Evolutionary conservation across 2,797 vertebrate species (phyloP), one percentile per base, ranked within the genome.

Genomic region (Acestrorhynchus altus): DNA sequence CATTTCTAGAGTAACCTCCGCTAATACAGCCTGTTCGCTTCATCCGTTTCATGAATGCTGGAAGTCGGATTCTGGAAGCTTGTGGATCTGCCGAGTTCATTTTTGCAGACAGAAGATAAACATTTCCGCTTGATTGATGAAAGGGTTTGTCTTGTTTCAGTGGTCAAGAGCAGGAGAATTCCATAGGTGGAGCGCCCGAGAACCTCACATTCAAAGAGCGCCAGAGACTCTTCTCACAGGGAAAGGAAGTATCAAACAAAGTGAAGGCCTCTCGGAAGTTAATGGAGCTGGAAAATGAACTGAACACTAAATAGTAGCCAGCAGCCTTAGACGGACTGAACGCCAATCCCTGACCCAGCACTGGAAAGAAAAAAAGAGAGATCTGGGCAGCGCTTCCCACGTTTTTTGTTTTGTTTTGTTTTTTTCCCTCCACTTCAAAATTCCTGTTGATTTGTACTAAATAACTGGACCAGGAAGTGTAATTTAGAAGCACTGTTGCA

Each of bases 161-260:
- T 90, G 96, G 96, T 90, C 96, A 95, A 81, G 97, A 97, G 77
- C 88, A 94, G 86, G 96, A 97, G 86, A 86, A 92, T 87, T 90
- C 94, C 51, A 88, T 86, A 83, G 85, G 88, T 39, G 96, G 93
- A 85, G 91, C 93, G 77, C 98, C 98, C 4, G 98, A 99, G 89
- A 99, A 91, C 83, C 73, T 99, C 90, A 97, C 97, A 0, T 99
- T 99, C 89, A 96, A 92, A 88, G 98, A 99, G 85, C 97, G 98
- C 81, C 98, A 99, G 61, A 96, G 98, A 81, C 97, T 99, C 80
- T 99, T 99, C 89, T 99, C 98, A 72, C 97, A 99, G 89, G 98
- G 98, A 84, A 97, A 98, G 80, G 98, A 99, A 85, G 96, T 99
- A 81, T 98, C 98, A 80, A 94, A 96, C 88, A 99, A 98, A 93